These are phyloP conservation scores for Gallinago stenura DNA, from an alignment of 2,797 vertebrate genomes.

Conservation along the genomic window DNA sequence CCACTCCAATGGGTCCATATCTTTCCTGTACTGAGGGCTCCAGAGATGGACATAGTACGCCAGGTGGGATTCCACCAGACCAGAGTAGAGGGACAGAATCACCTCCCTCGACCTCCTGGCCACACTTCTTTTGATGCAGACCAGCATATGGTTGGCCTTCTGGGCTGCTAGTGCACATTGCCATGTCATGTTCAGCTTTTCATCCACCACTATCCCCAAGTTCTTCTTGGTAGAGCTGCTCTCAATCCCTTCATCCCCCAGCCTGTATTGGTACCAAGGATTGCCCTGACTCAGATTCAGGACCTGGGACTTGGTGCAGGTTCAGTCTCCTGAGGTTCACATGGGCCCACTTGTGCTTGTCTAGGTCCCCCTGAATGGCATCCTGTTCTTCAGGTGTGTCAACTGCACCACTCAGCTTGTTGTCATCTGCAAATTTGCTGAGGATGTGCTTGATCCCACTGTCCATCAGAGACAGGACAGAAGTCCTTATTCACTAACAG, in stretches of 20 bases:
- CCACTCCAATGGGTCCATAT: neutral
- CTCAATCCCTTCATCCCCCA: neutral
- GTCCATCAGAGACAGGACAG: neutral
- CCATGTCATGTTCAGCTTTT: neutral
- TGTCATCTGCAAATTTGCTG: neutral
- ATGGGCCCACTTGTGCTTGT: neutral
- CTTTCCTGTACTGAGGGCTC: neutral
- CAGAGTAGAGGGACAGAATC: neutral
- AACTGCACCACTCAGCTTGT: neutral
- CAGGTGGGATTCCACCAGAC: neutral
- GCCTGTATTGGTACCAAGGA: neutral
- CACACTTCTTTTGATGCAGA: fast-evolving
- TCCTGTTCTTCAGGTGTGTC: neutral
- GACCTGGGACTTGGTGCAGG: neutral
- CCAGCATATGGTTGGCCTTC: neutral
- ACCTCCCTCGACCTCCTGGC: too few relatives aligned
- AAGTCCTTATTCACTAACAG: neutral
- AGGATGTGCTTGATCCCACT: fast-evolving
- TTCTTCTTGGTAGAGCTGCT: neutral
- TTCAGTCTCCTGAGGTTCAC: neutral
- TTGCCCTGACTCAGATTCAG: neutral
- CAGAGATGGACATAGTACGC: neutral
- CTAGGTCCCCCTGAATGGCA: neutral
- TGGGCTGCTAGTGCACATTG: neutral
- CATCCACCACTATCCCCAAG: neutral